Evolutionary conservation across 37 sponge, comb jelly and placozoan genomes (phyloP), one percentile per base, ranked within the genome.

Genomic region (Beroe ovata): DNA sequence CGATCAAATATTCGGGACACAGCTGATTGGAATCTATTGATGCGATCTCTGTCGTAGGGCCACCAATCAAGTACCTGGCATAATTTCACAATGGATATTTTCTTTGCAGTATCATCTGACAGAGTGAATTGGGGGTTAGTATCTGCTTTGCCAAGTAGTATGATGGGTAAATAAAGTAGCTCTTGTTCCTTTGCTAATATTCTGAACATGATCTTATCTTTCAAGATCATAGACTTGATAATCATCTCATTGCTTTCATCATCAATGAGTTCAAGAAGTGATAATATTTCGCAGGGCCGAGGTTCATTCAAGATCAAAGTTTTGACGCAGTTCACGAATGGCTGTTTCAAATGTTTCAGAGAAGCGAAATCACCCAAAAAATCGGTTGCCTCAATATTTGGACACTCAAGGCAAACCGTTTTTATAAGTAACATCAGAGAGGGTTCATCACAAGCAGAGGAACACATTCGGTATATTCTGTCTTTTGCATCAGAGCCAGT

Each of bases 61-160:
- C 84, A 77, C 84, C 84, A 77, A 0, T 42, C 6, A 28, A 77
- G 0, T 21, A 35, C 25, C 23, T 77, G 29, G 41, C 84, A 77
- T 23, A 77, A 54, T 41, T 36, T 77, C 47, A 42, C 47, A 32
- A 41, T 25, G 11, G 84, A 77, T 1, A 77, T 25, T 77, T 77
- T 42, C 54, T 77, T 77, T 23, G 36, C 26, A 26, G 21, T 54
- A 25, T 42, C 84, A 22, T 39, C 54, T n/a, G 84, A 54, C 16
- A 77, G 20, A 0, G 29, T 20, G 4, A 35, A 6, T 4, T 77
- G 28, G n/a, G n/a, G 20, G 47, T 77, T 41, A n/a, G 38, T 54
- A 40, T 1, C 21, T 28, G 33, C 22, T 36, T 77, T 77, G 14
- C 84, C 84, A 2, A 77, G 84, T 18, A 77, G 29, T n/a, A 77